Evolutionary conservation across 2,113 vertebrate species (phyloP).

Genomic region (Siphamia tubifer): DNA sequence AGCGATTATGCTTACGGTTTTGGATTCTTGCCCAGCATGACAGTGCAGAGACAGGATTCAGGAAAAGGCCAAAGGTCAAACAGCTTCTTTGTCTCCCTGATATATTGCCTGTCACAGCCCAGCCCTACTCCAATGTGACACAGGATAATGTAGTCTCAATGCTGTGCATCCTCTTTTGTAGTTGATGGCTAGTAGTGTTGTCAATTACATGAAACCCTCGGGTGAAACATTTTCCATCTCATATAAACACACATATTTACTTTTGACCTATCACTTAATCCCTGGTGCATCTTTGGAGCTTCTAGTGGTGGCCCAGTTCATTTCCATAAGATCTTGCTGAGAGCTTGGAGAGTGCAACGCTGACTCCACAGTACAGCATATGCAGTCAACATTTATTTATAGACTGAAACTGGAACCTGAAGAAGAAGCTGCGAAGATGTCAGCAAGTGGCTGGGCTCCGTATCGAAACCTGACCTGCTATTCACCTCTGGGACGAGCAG

Average conservation of each 20-base stretch:
- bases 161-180: slow-evolving; percentile 19
- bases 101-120: neutral
- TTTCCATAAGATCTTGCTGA: slow-evolving; percentile 38
- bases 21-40: slow-evolving; percentile 21
- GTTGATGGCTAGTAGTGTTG: slow-evolving; percentile 3
- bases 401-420: slow-evolving; percentile 74
- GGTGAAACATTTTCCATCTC: slow-evolving; percentile 24
- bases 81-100: neutral
- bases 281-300: slow-evolving; percentile 27
- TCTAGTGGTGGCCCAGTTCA: slow-evolving; percentile 25
- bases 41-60: neutral
- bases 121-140: neutral
- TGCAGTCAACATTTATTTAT: slow-evolving; percentile 72
- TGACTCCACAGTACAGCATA: slow-evolving; percentile 13
- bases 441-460: slow-evolving; percentile 45
- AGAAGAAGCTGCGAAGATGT: slow-evolving; percentile 64
- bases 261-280: slow-evolving; percentile 58
- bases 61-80: slow-evolving; percentile 36
- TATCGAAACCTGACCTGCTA: slow-evolving; percentile 41
- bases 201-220: slow-evolving; percentile 10
- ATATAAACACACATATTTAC: slow-evolving; percentile 41
- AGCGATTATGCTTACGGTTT: slow-evolving; percentile 44
- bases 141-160: neutral
- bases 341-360: slow-evolving; percentile 24
- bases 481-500: slow-evolving; percentile 37